Evolutionary conservation across 1,140 invertebrate genomes (phyloP), one percentile per base, ranked within the genome.

Genomic region (Samia ricini): DNA sequence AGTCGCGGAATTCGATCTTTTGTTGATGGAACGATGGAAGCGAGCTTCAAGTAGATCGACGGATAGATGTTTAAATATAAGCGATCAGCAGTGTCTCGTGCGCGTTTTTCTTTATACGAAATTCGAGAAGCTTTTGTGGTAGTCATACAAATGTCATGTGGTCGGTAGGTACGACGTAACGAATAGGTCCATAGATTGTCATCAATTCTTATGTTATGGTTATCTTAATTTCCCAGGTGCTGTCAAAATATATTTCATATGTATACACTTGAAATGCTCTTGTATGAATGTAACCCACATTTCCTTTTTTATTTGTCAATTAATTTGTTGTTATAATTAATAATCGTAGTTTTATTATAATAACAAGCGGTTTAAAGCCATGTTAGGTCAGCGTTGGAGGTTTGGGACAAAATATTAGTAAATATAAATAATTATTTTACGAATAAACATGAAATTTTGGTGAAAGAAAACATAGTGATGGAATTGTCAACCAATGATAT

Each of bases 1-100:
- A 77, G 63, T 67, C 64, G 60, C 74, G 80, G 74, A 87, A 89
- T 77, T 54, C 63, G 83, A 89, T 86, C 76, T 88, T 89, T 89
- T 87, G 83, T 88, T 85, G 81, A 83, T 76, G 73, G 72, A 77
- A 71, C 84, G 81, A 83, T 76, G 72, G 72, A 78, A 71, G 79
- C 79, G 83, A 86, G 81, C 79, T 83, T 81, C 71, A 66, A 69
- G 67, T 60, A 77, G n/a, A n/a, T n/a, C n/a, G n/a, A n/a, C n/a
- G n/a, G n/a, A n/a, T n/a, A n/a, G n/a, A n/a, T n/a, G n/a, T n/a
- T n/a, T n/a, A n/a, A n/a, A n/a, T n/a, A n/a, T n/a, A n/a, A n/a
- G n/a, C 63, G 66, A 88, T 85, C 79, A 66, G 71, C 61, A 56
- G 66, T 82, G 86, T 78, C 83, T 83, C 85, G 83, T 88, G 86